Evolutionary conservation across 2,888 invertebrate genomes (phyloP), one percentile per base, ranked within the genome.

Genomic region (Melanargia galathea): DNA sequence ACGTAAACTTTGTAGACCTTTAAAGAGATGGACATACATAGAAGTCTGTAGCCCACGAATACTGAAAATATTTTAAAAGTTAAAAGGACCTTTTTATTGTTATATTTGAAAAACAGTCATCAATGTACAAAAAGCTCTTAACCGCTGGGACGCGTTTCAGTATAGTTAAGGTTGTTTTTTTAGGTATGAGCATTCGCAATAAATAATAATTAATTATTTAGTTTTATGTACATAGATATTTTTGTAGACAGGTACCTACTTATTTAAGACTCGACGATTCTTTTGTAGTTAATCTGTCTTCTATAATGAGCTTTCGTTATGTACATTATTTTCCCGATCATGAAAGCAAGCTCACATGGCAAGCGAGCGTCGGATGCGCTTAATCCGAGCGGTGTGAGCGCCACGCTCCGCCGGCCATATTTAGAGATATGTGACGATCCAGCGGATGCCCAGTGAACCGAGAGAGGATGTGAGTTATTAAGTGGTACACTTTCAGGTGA

Each of bases 401-500:
- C 71, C 78, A 84, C 87, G 90, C 87, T 86, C 80, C 82, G 81
- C 67, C 82, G 86, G 76, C 79, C 89, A 84, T 90, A 90, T 90
- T 91, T 90, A 89, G 90, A 90, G 87, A 88, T 89, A 74, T 75
- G 90, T 89, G 90, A 87, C 91, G 89, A 87, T 86, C 86, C 90
- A 90, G 82, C 87, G 90, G 78, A 76, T 87, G 89, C 87, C 84
- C 91, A 91, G 76, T 91, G 91, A 90, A 84, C 91, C 87, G 90
- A 79, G 81, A 82, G 83, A 85, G 88, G 90, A 90, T 87, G 90
- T 86, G 90, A 90, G 90, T 87, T 76, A 90, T 90, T 90, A 89
- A 89, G 88, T 89, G 86, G 87, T 88, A 87, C 87, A 88, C 87
- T 86, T 87, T 88, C 91, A 90, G 88, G 86, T 90, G 90, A 90